phyloP scores from a whole-genome alignment of 2,113 vertebrate species.

The Spermophilus dauricus region DNA sequence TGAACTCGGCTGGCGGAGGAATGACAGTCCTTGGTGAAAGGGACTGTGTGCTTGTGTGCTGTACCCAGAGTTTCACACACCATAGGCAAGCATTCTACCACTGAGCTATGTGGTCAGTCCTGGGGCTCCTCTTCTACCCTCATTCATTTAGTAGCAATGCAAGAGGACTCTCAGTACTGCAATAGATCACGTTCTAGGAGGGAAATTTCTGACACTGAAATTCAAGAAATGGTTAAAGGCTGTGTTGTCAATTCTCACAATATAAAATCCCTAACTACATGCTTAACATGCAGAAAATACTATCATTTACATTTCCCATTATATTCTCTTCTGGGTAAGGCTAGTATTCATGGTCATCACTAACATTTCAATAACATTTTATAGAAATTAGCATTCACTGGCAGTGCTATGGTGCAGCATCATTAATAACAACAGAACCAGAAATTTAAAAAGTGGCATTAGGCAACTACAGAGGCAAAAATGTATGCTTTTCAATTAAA shows the following conservation, averaged over 20 bases:
- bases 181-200: neutral
- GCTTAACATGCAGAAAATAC: neutral
- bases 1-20: neutral
- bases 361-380: neutral
- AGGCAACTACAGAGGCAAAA: neutral
- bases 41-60: neutral
- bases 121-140: neutral
- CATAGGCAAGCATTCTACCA: too few relatives aligned
- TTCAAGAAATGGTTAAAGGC: neutral
- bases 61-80: too few relatives aligned
- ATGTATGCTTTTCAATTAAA: neutral
- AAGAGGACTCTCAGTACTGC: neutral
- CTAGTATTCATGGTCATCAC: neutral
- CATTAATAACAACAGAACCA: neutral
- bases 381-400: neutral
- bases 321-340: neutral
- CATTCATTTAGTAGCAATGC: neutral
- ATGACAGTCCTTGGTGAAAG: neutral
- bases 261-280: neutral
- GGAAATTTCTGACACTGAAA: neutral
- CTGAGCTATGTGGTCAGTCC: too few relatives aligned
- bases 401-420: neutral
- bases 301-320: neutral
- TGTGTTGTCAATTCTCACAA: neutral
- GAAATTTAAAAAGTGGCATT: neutral